Conservation (phyloP, 2,888 invertebrate species). For the Dryococelus australis region DNA sequence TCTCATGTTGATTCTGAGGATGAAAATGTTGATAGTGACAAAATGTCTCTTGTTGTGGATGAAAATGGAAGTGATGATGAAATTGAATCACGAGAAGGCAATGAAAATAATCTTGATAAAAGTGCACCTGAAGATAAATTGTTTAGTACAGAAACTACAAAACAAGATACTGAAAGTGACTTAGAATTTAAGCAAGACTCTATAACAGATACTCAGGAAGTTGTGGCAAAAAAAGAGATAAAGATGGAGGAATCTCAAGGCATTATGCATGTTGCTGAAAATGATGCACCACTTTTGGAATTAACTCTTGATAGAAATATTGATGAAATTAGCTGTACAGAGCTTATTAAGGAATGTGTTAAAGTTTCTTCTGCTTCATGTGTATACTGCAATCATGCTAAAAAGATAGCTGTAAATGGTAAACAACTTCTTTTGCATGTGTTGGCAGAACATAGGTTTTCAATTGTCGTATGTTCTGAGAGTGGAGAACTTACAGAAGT, state of each 20-base stretch:
- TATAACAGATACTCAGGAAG: constrained; percentile 50
- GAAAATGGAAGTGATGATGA: constrained; percentile 48
- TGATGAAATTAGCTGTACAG: constrained; percentile 76
- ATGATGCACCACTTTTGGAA: constrained; percentile 73
- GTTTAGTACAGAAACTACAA: constrained; percentile 39
- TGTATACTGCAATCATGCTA: constrained; percentile 86
- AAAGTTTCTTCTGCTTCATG: constrained; percentile 73
- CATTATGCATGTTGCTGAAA: constrained; percentile 60
- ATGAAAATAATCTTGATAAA: constrained; percentile 45
- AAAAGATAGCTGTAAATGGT: constrained; percentile 85
- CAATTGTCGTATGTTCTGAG: constrained; percentile 67
- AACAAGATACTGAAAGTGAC: constrained; percentile 37
- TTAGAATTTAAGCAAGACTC: constrained; percentile 43
- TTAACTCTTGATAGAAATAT: constrained; percentile 76
- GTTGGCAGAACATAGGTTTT: constrained; percentile 79
- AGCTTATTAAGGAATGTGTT: constrained; percentile 77
- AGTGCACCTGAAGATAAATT: constrained; percentile 39
- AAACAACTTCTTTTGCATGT: constrained; percentile 81
- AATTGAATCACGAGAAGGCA: constrained; percentile 42
- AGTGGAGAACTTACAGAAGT: constrained; percentile 37
- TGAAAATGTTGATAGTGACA: constrained; percentile 69
- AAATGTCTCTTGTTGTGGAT: constrained; percentile 66
- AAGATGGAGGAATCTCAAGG: constrained; percentile 37
- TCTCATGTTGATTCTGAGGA: constrained; percentile 55
- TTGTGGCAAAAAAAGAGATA: constrained; percentile 31